phyloP scores from a whole-genome alignment of 2,113 vertebrate species.

The Platycercus adscitus region DNA sequence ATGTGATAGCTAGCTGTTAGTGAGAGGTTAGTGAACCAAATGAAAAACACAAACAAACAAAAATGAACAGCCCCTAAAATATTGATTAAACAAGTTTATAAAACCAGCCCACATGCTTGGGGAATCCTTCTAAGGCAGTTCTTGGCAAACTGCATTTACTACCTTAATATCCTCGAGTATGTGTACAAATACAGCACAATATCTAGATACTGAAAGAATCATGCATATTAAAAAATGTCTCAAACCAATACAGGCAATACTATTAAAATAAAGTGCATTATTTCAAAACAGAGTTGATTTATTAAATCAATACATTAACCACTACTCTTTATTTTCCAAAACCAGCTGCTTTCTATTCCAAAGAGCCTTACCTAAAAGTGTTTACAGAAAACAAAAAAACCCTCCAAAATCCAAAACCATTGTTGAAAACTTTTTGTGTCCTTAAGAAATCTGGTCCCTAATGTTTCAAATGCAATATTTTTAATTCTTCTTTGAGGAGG shows the following conservation, averaged over 20 bases:
- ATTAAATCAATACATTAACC: not conserved
- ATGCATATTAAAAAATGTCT: not conserved
- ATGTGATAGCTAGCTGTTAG: not conserved
- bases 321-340: not conserved
- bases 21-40: not conserved
- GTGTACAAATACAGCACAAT: not conserved
- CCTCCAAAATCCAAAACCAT: not conserved
- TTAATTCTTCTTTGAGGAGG: not conserved
- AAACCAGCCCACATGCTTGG: not conserved
- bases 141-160: not conserved
- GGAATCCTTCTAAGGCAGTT: not conserved
- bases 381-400: not conserved
- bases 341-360: not conserved
- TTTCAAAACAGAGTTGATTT: not conserved
- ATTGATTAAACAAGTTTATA: not conserved
- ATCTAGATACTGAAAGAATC: not conserved
- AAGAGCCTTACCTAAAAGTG: not conserved
- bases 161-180: not conserved
- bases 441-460: not conserved
- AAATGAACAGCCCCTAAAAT: not conserved
- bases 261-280: not conserved
- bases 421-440: not conserved
- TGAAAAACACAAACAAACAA: not conserved
- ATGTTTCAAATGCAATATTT: not conserved
- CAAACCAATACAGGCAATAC: not conserved